Conservation (phyloP, 1,140 invertebrate species). For the Nasonia longicornis region DNA sequence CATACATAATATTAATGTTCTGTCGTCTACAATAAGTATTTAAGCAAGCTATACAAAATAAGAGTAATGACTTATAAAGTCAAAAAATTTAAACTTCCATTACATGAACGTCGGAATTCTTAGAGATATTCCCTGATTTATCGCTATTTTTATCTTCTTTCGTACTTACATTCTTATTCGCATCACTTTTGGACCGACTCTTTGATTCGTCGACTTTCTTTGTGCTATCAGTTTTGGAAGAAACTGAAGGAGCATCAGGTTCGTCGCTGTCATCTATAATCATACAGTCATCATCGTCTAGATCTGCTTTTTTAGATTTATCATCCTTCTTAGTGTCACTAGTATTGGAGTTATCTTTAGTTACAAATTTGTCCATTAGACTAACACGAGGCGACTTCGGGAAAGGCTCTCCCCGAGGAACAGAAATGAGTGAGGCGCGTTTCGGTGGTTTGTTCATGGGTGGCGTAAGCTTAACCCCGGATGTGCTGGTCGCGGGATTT, state of each 20-base stretch:
- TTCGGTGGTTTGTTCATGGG: slow-evolving; percentile 55
- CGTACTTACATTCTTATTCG: background rate
- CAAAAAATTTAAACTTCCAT: slow-evolving; percentile 8
- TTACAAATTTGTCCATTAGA: slow-evolving; percentile 51
- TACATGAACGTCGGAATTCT: slow-evolving; percentile 18
- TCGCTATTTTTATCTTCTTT: slow-evolving; percentile 6
- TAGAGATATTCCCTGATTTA: background rate
- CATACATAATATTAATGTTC: background rate
- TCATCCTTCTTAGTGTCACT: slow-evolving; percentile 1
- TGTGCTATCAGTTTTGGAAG: background rate
- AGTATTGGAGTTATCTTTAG: slow-evolving; percentile 7
- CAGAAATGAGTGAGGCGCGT: slow-evolving; percentile 60
- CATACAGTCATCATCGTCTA: slow-evolving; percentile 44
- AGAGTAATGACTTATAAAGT: background rate
- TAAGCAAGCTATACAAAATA: slow-evolving; percentile 5
- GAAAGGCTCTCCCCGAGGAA: slow-evolving; percentile 56
- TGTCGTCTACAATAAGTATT: background rate
- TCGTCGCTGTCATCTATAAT: slow-evolving; percentile 45
- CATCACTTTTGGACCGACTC: background rate
- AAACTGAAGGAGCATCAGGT: background rate
- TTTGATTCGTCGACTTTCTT: background rate
- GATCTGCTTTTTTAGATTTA: background rate
- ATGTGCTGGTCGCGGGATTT: slow-evolving; percentile 35
- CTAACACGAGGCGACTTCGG: slow-evolving; percentile 53
- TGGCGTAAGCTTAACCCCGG: slow-evolving; percentile 41